These are phyloP conservation scores for Lissocephala sabroskyi DNA, from an alignment of 2,888 invertebrate genomes.

Conservation along the genomic window DNA sequence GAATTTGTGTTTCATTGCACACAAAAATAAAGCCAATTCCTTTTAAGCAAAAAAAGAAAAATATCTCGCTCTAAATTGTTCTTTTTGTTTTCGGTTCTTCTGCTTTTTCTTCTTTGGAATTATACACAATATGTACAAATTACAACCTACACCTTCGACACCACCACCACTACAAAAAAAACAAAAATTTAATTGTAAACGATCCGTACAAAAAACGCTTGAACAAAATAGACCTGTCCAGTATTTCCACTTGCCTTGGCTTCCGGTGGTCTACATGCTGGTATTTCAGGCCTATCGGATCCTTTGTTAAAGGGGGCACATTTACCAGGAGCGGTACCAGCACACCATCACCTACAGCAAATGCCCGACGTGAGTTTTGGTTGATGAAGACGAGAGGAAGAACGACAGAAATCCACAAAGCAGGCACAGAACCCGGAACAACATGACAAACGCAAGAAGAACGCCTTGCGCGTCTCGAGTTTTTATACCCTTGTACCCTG, in stretches of 20 bases:
- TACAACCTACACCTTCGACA: slow-evolving; percentile 25
- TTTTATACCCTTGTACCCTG: slow-evolving; percentile 2
- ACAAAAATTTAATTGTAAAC: slow-evolving; percentile 10
- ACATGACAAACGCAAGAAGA: slow-evolving; percentile 8
- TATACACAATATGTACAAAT: slow-evolving; percentile 5
- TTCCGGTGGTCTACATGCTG: slow-evolving; percentile 73
- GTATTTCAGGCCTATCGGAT: slow-evolving; percentile 73
- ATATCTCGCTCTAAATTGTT: slow-evolving; percentile 24
- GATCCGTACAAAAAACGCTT: slow-evolving; percentile 13
- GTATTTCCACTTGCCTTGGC: slow-evolving; percentile 73
- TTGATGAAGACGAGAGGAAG: slow-evolving; percentile 23
- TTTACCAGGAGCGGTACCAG: slow-evolving; percentile 72
- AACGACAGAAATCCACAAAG: slow-evolving; percentile 13
- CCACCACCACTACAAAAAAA: slow-evolving; percentile 12
- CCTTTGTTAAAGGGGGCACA: slow-evolving; percentile 73
- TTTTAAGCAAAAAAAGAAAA: not conserved
- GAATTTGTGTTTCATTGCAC: not conserved
- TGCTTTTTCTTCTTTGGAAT: slow-evolving; percentile 47
- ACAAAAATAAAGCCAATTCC: not conserved
- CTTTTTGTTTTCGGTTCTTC: slow-evolving; percentile 56
- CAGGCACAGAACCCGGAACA: slow-evolving; percentile 8
- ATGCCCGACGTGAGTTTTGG: slow-evolving; percentile 73
- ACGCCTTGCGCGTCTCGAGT: slow-evolving; percentile 20
- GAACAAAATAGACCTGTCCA: slow-evolving; percentile 70
- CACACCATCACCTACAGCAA: slow-evolving; percentile 73